Base-by-base conservation (phyloP, 2,797 vertebrate species). In the Borostomias antarcticus region DNA sequence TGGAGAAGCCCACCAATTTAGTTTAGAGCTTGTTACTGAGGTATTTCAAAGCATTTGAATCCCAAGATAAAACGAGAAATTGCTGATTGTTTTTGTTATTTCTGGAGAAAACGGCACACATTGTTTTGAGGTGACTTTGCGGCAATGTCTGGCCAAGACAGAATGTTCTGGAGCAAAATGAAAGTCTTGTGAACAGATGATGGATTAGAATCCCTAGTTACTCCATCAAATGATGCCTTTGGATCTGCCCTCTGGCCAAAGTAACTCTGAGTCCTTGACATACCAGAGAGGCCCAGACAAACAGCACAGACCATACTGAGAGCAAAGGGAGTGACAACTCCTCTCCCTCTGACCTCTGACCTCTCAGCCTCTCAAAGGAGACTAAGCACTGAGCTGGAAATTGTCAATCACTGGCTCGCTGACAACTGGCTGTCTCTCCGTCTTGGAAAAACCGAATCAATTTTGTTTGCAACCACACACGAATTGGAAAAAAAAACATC, bases 41-140 rank as follows among this genome's bases (percentile, higher is more conserved):
- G 40, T 21, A 17, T 59, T 47, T 17, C 58, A 61, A 48, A 47
- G 40, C 58, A 17, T 61, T 25, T 59, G 13, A 29, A 47, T 61
- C 25, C 37, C 15, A 21, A 33, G 10, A 26, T 43, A 43, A 17
- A 40, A 37, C 4, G 6, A 40, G 6, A 40, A 21, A 17, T 17
- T 5, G 40, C 17, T 30, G 19, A 10, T 40, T 23, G 56, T 58
- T 11, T 56, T 6, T 58, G 32, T 40, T 40, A 9, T 58, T n/a
- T 43, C 15, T 7, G 23, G 15, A 17, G 23, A 43, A n/a, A 23
- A n/a, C 19, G 58, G 5, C 13, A 61, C 35, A 47, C 28, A 28
- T 30, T 10, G 4, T 29, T 6, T 58, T 58, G 56, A 58, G 9
- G 33, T 58, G 32, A 37, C 33, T 26, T 7, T 35, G 19, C 37